Base-by-base conservation (phyloP, 2,797 vertebrate genomes). In the Sebastes goodei region DNA sequence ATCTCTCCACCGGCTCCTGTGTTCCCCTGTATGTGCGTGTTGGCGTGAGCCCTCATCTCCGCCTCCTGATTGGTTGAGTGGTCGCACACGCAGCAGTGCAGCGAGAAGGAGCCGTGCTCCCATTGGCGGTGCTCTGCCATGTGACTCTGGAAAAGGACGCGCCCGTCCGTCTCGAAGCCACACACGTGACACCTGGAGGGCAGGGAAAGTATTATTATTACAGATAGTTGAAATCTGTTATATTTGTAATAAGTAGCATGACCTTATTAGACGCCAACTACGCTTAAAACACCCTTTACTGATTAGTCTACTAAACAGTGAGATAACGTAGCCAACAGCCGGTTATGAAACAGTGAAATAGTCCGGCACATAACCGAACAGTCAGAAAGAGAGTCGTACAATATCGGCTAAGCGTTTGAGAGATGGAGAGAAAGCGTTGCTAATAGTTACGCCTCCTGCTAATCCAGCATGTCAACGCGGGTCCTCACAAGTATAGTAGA, bases 151-250 rank as follows among this genome's bases (percentile, higher is more conserved):
- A 95, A 95, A 2, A 94, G 93, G 76, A 62, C 71, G 2, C 80
- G 81, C 7, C 89, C 86, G n/a, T 93, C 91, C 0, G 85, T 94
- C 82, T 95, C 94, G 2, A 95, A 95, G 23, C 94, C 94, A 1
- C 94, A 95, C 35, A 94, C 92, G 1, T 95, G 91, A 78, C 95
- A 92, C 93, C 96, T 96, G 89, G 1, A 74, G 25, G 64, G 9
- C 32, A 8, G 32, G 61, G 7, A 11, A 12, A 11, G 59, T 10
- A 33, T 33, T 33, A 33, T 33, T 33, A 15, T 15, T 8, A 17
- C 21, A 14, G 53, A 23, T 23, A 10, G 4, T 11, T 35, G 10
- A 35, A 35, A 35, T 42, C 38, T 42, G 38, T 42, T 42, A 14
- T 6, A 42, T 42, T 42, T 42, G 33, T 35, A 35, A 35, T 35